Evolutionary conservation across 2,888 invertebrate genomes (phyloP), one percentile per base, ranked within the genome.

Genomic region (Aleiodes alternator): DNA sequence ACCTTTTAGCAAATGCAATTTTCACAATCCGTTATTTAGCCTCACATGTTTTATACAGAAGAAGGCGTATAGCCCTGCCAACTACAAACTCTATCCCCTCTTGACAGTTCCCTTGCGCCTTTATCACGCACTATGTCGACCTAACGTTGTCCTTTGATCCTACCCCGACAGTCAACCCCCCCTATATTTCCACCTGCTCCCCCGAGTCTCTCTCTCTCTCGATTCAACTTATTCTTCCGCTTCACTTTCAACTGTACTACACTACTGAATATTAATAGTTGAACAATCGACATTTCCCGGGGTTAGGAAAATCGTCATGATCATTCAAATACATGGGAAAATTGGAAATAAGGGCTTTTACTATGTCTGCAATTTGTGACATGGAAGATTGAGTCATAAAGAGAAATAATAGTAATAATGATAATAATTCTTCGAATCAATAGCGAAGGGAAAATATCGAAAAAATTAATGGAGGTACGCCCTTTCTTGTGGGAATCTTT

Each of bases 61-160:
- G n/a, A 51, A 68, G 50, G 38, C 12, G 48, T 31, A 38, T 31
- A 38, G 53, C 5, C 55, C 75, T 77, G 64, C 69, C 70, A 76
- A 69, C 51, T 76, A 74, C 78, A 75, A 50, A 68, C 66, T 72
- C 64, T 55, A 31, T 51, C 23, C 68, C 68, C 53, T 51, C 68
- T 64, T 64, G 69, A 57, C 71, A 57, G 31, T 43, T 64, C 34
- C 55, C 55, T 23, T 53, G 61, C 69, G 68, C 71, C 76, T 38
- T 57, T 59, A 73, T 51, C 72, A 72, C 56, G 29, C 29, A 50
- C 56, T 73, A 56, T 51, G 56, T 86, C 85, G 84, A 85, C 85
- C 84, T 84, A 86, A 84, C 84, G 83, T 82, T 85, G 86, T 84
- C 88, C 89, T 88, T 89, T 89, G 88, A 88, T 89, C 88, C 87